Evolutionary conservation across 2,113 vertebrate genomes (phyloP).

Genomic region (Beaufortia kweichowensis): DNA sequence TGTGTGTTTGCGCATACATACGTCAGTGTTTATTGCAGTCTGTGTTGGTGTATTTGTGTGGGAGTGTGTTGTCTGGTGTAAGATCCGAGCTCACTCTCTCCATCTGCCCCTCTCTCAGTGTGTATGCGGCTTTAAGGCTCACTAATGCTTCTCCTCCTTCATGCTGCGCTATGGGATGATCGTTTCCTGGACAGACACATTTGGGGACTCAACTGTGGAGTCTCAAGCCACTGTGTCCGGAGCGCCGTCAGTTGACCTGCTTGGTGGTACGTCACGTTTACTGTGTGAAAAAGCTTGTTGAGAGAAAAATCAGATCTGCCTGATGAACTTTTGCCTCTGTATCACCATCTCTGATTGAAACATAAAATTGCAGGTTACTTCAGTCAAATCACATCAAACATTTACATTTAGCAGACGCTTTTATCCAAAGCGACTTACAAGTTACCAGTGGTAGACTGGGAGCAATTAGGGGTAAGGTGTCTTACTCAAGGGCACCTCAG

Average conservation of each 20-base stretch:
- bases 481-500: too few relatives aligned
- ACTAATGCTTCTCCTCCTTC: conserved; percentile 68
- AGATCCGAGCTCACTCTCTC: conserved; percentile 42
- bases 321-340: too few relatives aligned
- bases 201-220: conserved; percentile 81
- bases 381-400: too few relatives aligned
- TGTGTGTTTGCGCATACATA: neutral
- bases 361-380: too few relatives aligned
- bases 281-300: neutral
- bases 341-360: too few relatives aligned
- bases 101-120: conserved; percentile 55
- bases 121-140: conserved; percentile 56
- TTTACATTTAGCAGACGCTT: too few relatives aligned
- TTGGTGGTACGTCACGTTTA: conserved; percentile 81
- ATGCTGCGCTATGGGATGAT: conserved; percentile 77
- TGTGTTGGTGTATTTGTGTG: conserved; percentile 11
- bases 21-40: conserved; percentile 11
- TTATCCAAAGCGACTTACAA: too few relatives aligned
- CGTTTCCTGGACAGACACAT: conserved; percentile 79
- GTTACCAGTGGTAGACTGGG: too few relatives aligned
- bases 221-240: conserved; percentile 78
- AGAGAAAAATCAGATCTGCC: too few relatives aligned
- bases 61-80: conserved; percentile 6
- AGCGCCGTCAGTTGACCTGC: conserved; percentile 86
- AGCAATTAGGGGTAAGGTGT: too few relatives aligned